Base-by-base conservation (phyloP, 1,140 invertebrate species). In the Plodia interpunctella region DNA sequence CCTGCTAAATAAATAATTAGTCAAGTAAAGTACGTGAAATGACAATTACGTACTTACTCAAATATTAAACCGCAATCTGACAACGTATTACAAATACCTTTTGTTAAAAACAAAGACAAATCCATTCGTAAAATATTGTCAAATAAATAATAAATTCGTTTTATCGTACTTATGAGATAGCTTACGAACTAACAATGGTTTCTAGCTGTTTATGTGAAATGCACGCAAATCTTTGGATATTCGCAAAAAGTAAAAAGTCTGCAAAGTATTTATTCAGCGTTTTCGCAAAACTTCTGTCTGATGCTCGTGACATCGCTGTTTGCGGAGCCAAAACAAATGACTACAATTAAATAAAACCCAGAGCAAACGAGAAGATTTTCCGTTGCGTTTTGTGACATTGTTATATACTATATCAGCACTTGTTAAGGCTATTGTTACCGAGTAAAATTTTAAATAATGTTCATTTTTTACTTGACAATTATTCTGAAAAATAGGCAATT, bases 111-210 rank as follows among this genome's bases (percentile, higher is more conserved):
- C 30, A 32, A 1, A 5, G 28, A 28, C 9, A 32, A 32, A 32
- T 32, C 9, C 30, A 32, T 32, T 32, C 30, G 10, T 32, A 32
- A 32, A 32, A 11, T 32, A 44, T 44, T 44, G 15, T 44, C 10
- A 15, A 44, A 44, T 44, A 44, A 44, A 44, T 44, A 44, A 44
- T 44, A 44, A 44, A 44, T 44, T 44, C 38, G 38, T 44, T 44
- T 44, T 17, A 44, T 44, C 10, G 15, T 44, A 15, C 38, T 44
- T 44, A 44, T 15, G 15, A 44, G n/a, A 2, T 44, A 44, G 13
- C 38, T 44, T 44, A 44, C 13, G 10, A 17, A 15, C 10, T 15
- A 15, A 15, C 38, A 44, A 5, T 44, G 38, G 13, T 44, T 17
- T 44, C 3, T 17, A 15, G 38, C 38, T 44, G 15, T 11, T 11